Conservation (phyloP, 2,797 vertebrate genomes). For the Pampus argenteus region DNA sequence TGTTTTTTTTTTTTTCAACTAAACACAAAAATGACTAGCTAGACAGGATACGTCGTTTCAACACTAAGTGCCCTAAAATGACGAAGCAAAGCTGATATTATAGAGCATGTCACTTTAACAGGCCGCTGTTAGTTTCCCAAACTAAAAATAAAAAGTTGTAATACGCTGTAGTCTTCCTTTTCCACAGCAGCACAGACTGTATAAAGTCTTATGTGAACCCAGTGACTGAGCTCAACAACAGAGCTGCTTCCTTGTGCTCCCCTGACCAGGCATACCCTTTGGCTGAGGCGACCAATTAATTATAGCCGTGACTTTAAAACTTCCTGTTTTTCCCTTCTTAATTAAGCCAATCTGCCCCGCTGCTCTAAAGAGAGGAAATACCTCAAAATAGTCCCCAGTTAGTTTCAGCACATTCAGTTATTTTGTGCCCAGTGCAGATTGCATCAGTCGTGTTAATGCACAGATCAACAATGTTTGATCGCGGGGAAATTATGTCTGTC, state of each 20-base stretch:
- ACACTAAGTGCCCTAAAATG: too few species aligned
- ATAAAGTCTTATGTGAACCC: constrained; percentile 54
- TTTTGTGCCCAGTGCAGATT: constrained; percentile 80
- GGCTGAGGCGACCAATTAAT: constrained; percentile 87
- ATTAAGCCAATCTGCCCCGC: constrained; percentile 85
- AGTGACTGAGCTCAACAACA: constrained; percentile 64
- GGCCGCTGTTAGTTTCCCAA: background rate
- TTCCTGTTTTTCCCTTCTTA: constrained; percentile 89
- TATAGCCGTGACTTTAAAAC: constrained; percentile 87
- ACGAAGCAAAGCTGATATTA: background rate
- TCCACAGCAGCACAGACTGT: constrained; percentile 13
- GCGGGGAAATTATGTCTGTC: constrained; percentile 86
- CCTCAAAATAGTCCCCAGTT: constrained; percentile 85
- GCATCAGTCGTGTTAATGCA: constrained; percentile 82
- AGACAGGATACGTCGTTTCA: background rate
- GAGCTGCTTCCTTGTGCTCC: constrained; percentile 73
- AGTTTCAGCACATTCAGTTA: constrained; percentile 87
- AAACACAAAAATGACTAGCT: background rate
- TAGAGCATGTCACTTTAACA: background rate
- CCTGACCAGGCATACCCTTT: constrained; percentile 82
- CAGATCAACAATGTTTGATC: constrained; percentile 85
- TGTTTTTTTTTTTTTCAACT: constrained; percentile 9
- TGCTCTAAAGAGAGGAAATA: constrained; percentile 85
- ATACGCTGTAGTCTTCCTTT: constrained; percentile 33
- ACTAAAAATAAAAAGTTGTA: constrained; percentile 11